These are phyloP conservation scores for Bubalus kerabau DNA, from an alignment of 2,113 vertebrate species.

Conservation along the genomic window DNA sequence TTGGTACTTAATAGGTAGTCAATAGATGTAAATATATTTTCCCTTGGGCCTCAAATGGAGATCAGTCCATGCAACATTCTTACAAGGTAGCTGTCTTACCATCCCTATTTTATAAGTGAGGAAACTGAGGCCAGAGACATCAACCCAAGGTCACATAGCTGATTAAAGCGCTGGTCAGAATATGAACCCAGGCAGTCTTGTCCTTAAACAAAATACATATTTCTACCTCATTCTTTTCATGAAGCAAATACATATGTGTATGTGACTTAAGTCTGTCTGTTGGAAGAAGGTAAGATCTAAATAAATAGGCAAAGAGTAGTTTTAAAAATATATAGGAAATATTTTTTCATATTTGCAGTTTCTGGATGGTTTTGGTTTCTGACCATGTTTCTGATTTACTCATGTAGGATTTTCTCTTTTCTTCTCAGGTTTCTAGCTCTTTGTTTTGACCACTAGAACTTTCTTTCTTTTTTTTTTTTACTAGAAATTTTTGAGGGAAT, in stretches of 20 bases:
- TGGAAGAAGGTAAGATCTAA: not conserved
- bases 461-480: not conserved
- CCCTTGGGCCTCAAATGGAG: not conserved
- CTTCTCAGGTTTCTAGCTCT: not conserved
- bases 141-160: not conserved
- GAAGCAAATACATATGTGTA: not conserved
- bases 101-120: not conserved
- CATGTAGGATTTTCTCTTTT: not conserved
- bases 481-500: not conserved
- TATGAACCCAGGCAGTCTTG: not conserved
- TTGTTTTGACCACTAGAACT: not conserved
- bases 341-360: not conserved
- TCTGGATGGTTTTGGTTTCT: not conserved
- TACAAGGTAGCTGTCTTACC: not conserved
- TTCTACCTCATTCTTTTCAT: not conserved
- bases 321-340: not conserved
- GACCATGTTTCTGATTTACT: not conserved
- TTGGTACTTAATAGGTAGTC: not conserved
- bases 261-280: not conserved
- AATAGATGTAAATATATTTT: not conserved
- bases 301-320: not conserved
- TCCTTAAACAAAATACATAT: not conserved
- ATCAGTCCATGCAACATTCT: not conserved
- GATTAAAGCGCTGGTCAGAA: not conserved
- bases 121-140: not conserved